These are phyloP conservation scores for Scomber japonicus DNA, from an alignment of 2,113 vertebrate genomes.

Conservation along the genomic window DNA sequence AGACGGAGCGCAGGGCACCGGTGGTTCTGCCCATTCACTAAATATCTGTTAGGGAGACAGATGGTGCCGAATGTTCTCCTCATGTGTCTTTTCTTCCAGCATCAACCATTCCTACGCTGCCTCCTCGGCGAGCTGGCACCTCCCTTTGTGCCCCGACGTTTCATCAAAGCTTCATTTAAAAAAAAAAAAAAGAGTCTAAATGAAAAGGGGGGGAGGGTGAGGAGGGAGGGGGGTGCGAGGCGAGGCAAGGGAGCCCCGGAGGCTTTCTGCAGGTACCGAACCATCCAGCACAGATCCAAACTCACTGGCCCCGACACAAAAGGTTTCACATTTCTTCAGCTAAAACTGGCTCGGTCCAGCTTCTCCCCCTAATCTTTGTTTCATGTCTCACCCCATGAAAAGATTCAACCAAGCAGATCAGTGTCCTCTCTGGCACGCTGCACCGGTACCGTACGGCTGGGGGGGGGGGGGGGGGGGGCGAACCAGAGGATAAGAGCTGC, in stretches of 20 bases:
- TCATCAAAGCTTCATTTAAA: constrained; percentile 64
- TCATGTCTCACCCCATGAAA: constrained; percentile 47
- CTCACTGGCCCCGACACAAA: constrained; percentile 71
- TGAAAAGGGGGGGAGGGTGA: neutral
- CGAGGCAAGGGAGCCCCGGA: neutral
- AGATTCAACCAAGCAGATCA: constrained; percentile 62
- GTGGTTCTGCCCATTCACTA: constrained; percentile 63
- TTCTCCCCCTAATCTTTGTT: constrained; percentile 65
- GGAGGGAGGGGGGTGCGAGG: constrained; percentile 26
- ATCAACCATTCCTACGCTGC: constrained; percentile 48
- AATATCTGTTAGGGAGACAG: constrained; percentile 70
- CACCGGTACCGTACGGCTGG: neutral
- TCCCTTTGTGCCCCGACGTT: constrained; percentile 59
- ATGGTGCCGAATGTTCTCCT: constrained; percentile 71
- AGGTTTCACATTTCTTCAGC: constrained; percentile 63
- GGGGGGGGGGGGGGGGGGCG: constrained; percentile 12
- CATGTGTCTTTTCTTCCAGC: constrained; percentile 49
- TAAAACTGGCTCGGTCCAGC: constrained; percentile 60
- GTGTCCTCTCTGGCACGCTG: constrained; percentile 42
- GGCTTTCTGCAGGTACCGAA: constrained; percentile 71
- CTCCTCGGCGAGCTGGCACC: constrained; percentile 52
- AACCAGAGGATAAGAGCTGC: constrained; percentile 21
- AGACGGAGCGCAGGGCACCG: constrained; percentile 28
- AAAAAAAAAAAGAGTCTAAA: constrained; percentile 20
- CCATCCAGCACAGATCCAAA: constrained; percentile 54